Base-by-base conservation (phyloP, 1,140 invertebrate species). In the Sweltsa coloradensis region DNA sequence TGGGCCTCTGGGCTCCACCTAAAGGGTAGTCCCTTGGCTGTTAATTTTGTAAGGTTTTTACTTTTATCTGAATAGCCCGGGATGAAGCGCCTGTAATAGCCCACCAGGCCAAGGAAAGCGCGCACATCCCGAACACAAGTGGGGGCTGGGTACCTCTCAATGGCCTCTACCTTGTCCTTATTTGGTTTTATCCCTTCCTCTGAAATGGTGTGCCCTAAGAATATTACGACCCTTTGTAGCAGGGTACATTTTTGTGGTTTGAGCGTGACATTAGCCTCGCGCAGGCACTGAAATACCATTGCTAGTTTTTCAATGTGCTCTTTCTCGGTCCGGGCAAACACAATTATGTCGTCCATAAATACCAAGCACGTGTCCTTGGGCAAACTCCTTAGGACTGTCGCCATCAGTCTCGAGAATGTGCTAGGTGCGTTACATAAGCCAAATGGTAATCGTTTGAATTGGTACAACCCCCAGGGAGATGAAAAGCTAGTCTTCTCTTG, bases 1-100 rank as follows among this genome's bases (percentile, higher is more conserved):
- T n/a, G n/a, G n/a, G n/a, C n/a, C n/a, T n/a, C n/a, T n/a, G n/a
- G n/a, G n/a, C n/a, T n/a, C n/a, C n/a, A n/a, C n/a, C n/a, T n/a
- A n/a, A n/a, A n/a, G n/a, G n/a, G n/a, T n/a, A n/a, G n/a, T n/a
- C n/a, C n/a, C n/a, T n/a, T n/a, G n/a, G n/a, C n/a, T n/a, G n/a
- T n/a, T n/a, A n/a, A n/a, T 23, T 60, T 36, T 16, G 56, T 57
- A 6, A 63, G 39, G 3, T 60, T 58, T 14, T n/a, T 26, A 1
- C 54, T 46, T 16, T 51, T 46, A 7, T 40, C 29, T 11, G 54
- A 27, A 39, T 57, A 62, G 25, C 53, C 39, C 14, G 50, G 44
- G 0, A 60, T 56, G 55, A 66, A 71, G 50, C 60, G 55, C 5
- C 60, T 50, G 41, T 69, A 63, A 51, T 60, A 70, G 29, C 65